A percentile compares a stretch with the other conserved stretches of the same genome.
phyloP scores from a whole-genome alignment of 2,113 vertebrate genomes.

The Phasianus colchicus region DNA sequence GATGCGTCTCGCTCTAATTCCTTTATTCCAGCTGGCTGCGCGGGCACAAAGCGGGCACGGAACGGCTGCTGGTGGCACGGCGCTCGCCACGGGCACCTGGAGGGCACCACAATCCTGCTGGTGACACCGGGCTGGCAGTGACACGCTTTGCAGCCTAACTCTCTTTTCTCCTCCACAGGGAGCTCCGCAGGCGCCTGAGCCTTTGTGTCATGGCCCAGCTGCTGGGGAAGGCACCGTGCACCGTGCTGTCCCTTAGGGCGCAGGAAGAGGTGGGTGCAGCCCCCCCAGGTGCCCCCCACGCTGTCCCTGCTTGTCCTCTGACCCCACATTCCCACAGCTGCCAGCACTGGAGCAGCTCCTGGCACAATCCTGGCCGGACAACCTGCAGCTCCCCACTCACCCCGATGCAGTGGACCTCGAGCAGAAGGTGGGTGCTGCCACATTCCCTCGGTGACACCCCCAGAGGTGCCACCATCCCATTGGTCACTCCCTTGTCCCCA shows the following conservation, averaged over 20 bases:
- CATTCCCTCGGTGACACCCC: rapidly evolving
- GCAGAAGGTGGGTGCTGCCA: background rate
- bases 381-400: rapidly evolving
- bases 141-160: rapidly evolving
- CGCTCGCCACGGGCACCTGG: background rate
- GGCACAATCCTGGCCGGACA: rapidly evolving
- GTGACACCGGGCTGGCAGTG: rapidly evolving
- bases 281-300: background rate
- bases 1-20: background rate
- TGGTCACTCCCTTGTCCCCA: rapidly evolving
- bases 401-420: rapidly evolving
- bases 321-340: background rate
- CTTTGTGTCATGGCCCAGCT: background rate
- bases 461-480: background rate
- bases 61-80: background rate
- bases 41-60: background rate
- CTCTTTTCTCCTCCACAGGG: too few relatives aligned
- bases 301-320: background rate
- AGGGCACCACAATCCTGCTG: background rate
- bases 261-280: background rate
- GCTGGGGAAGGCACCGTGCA: background rate
- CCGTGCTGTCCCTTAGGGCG: rapidly evolving
- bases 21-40: background rate
- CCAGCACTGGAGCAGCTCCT: background rate
- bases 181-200: background rate